Evolutionary conservation across 2,888 invertebrate genomes (phyloP), one percentile per base, ranked within the genome.

Genomic region (Acanthosepion pharaonis): DNA sequence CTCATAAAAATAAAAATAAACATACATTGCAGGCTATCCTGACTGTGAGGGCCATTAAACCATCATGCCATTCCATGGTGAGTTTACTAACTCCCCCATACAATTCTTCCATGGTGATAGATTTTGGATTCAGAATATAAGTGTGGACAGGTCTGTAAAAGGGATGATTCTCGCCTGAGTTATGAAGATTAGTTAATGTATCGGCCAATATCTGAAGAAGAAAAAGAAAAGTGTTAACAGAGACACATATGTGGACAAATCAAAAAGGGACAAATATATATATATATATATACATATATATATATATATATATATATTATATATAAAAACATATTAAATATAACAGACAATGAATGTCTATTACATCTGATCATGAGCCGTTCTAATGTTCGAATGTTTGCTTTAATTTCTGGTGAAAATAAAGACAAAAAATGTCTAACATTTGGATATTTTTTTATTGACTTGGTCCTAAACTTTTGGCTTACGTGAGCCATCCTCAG

Each of bases 61-160:
- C 99, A 97, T 99, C 99, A 96, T 98, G 98, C 99, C 99, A 99
- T 97, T 99, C 99, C 96, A 99, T 97, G 0, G 99, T 99, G 96
- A 98, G 98, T 25, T 98, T 97, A 97, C 99, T 98, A 0, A 99
- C 98, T 97, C 98, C 98, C 0, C 99, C 99, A 96, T 99, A 99
- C 28, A 99, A 97, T 97, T 99, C 99, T 42, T 99, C 99, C 97
- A 99, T 98, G 0, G 98, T 98, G 25, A 99, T 98, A 64, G 99
- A 98, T 97, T 99, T 99, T 0, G 99, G 99, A 97, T 99, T 99
- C 97, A 99, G 98, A 2, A 98, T 98, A 96, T 98, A 98, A 95
- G 98, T 98, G 96, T 98, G 98, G 0, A 99, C 99, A 0, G 98
- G 98, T 95, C 98, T 98, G 97, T 98, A 98, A 96, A 97, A 97